A percentile compares a stretch with the other conserved stretches of the same genome.
These are phyloP conservation scores for Metopolophium dirhodum DNA, from an alignment of 1,140 invertebrate genomes.

Conservation along the genomic window DNA sequence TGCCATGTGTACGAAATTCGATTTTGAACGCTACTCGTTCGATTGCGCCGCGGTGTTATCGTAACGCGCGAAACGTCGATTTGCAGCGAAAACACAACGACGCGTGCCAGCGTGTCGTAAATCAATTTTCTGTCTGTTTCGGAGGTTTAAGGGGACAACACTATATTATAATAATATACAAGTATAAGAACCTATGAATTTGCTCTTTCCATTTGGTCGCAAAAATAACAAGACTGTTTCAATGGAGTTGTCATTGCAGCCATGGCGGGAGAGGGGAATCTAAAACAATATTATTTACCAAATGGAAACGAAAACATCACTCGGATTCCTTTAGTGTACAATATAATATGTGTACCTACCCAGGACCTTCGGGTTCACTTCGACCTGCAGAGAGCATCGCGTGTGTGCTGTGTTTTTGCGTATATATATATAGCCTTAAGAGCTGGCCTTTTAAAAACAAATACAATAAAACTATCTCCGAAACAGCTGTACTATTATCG, in stretches of 20 bases:
- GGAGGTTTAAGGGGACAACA: not conserved
- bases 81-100: not conserved
- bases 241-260: not conserved
- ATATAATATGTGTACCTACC: not conserved
- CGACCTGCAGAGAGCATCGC: not conserved
- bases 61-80: not conserved
- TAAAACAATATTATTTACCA: constrained; percentile 9
- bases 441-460: not conserved
- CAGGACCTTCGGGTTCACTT: not conserved
- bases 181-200: not conserved
- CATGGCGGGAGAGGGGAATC: too few species aligned
- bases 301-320: not conserved
- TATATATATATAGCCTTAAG: not conserved
- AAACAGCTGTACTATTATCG: not conserved
- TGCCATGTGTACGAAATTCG: constrained; percentile 14
- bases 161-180: not conserved
- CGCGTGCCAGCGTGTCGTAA: not conserved
- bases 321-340: not conserved
- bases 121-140: not conserved
- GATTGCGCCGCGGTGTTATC: not conserved
- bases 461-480: not conserved
- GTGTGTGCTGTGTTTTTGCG: not conserved
- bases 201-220: not conserved
- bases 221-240: not conserved
- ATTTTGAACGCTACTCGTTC: constrained; percentile 39